These are phyloP conservation scores for Bagarius yarrelli DNA, from an alignment of 2,113 vertebrate species.

Conservation along the genomic window DNA sequence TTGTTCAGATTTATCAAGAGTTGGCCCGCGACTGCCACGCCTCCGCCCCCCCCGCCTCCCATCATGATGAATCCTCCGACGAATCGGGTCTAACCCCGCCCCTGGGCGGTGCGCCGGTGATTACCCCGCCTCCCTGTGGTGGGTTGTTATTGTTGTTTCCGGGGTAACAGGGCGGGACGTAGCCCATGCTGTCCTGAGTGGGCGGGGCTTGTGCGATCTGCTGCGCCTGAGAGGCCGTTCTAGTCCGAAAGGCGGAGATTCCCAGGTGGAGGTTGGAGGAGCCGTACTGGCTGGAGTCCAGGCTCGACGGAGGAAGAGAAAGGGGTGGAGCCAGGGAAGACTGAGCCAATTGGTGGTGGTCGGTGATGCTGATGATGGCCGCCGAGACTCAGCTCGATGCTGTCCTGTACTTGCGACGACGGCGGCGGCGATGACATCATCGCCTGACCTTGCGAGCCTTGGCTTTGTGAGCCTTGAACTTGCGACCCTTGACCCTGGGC, in stretches of 20 bases:
- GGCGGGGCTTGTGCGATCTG: constrained; percentile 69
- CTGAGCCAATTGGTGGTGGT: constrained; percentile 79
- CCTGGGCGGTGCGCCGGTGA: constrained; percentile 58
- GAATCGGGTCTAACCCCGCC: constrained; percentile 76
- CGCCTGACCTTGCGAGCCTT: constrained; percentile 64
- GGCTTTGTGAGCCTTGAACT: constrained; percentile 61
- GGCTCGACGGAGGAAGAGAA: constrained; percentile 69
- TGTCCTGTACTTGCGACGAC: constrained; percentile 79
- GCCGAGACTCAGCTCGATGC: constrained; percentile 82
- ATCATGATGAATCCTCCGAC: constrained; percentile 76
- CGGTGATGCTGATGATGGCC: constrained; percentile 80
- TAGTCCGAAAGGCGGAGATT: constrained; percentile 94
- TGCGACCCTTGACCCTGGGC: constrained; percentile 73
- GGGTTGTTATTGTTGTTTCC: constrained; percentile 80
- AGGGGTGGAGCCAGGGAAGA: constrained; percentile 76
- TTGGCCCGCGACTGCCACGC: constrained; percentile 82
- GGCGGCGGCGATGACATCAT: constrained; percentile 61
- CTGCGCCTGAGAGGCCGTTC: constrained; percentile 72
- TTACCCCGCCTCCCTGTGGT: constrained; percentile 56
- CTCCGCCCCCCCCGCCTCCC: constrained; percentile 66
- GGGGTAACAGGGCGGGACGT: constrained; percentile 71
- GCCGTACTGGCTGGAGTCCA: constrained; percentile 78
- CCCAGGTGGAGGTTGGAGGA: constrained; percentile 81
- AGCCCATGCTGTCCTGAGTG: constrained; percentile 72
- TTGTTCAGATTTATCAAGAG: constrained; percentile 91